Evolutionary conservation across 1,140 invertebrate species (phyloP).

Genomic region (Drosophila azteca): DNA sequence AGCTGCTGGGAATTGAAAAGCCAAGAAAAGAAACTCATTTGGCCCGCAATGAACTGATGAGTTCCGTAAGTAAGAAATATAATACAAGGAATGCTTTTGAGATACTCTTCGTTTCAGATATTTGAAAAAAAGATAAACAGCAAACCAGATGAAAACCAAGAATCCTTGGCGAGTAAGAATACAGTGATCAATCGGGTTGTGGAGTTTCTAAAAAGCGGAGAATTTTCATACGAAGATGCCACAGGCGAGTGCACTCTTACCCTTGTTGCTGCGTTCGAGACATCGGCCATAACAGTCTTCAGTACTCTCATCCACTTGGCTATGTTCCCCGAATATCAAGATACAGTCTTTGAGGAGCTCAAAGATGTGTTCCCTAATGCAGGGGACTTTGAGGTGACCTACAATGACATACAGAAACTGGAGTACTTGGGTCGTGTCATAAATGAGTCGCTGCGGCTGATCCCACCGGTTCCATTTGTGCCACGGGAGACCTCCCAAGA

Average conservation of each 20-base stretch:
- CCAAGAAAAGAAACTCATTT: not conserved
- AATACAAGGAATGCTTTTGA: no score
- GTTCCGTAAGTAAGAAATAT: not conserved
- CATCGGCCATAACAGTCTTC: slow-evolving; percentile 45
- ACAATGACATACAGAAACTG: slow-evolving; percentile 86
- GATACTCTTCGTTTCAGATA: not conserved
- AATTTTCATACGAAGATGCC: slow-evolving; percentile 29
- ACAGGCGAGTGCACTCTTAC: slow-evolving; percentile 50
- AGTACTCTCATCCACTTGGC: slow-evolving; percentile 55
- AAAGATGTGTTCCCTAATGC: slow-evolving; percentile 85
- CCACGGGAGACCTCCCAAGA: slow-evolving; percentile 36
- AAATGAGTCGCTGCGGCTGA: slow-evolving; percentile 86
- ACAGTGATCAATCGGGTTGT: slow-evolving; percentile 43
- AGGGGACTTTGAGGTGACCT: slow-evolving; percentile 83
- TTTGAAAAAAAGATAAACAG: slow-evolving; percentile 6
- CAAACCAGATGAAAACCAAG: not conserved
- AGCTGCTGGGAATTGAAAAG: not conserved
- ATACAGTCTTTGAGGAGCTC: slow-evolving; percentile 86
- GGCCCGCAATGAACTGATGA: not conserved
- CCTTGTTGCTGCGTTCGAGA: slow-evolving; percentile 63
- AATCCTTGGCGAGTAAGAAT: not conserved
- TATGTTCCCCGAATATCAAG: slow-evolving; percentile 84
- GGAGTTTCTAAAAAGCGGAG: slow-evolving; percentile 21
- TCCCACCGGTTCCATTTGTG: slow-evolving; percentile 56
- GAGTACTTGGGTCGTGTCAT: slow-evolving; percentile 87